Conservation (phyloP, 2,113 vertebrate species). For the Lepidothrix coronata region DNA sequence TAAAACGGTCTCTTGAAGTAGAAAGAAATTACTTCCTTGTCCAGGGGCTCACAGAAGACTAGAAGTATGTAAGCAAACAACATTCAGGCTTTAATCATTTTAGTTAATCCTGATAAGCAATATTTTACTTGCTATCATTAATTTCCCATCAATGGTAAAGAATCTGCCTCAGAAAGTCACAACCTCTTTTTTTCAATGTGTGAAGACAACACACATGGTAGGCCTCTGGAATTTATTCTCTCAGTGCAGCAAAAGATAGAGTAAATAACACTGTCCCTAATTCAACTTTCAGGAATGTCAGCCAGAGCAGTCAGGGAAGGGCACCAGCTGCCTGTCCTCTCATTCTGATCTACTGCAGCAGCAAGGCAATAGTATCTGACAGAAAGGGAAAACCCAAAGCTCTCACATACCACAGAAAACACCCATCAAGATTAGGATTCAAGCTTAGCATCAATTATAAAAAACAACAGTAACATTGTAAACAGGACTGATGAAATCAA, state of each 20-base stretch:
- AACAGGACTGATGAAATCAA: not conserved
- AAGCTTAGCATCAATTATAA: not conserved
- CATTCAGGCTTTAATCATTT: not conserved
- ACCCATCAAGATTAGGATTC: not conserved
- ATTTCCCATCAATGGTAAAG: conserved; percentile 47
- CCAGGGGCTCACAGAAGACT: not conserved
- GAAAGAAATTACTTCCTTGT: not conserved
- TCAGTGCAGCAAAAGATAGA: conserved; percentile 27
- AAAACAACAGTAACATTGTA: not conserved
- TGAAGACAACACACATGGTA: conserved; percentile 13
- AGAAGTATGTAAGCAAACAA: not conserved
- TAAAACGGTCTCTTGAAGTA: not conserved
- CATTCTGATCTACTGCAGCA: conserved; percentile 1
- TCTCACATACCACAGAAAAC: not conserved
- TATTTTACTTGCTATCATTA: not conserved
- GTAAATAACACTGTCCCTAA: conserved; percentile 65
- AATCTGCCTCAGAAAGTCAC: not conserved
- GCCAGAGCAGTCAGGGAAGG: conserved; percentile 50
- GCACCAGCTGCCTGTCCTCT: conserved; percentile 47
- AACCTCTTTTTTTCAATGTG: not conserved
- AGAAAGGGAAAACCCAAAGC: not conserved
- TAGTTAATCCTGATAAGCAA: not conserved
- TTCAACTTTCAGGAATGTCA: conserved; percentile 65
- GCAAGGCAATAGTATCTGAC: not conserved
- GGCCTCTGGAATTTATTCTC: conserved; percentile 23